Conservation (phyloP, 1,140 invertebrate species). For the Microplitis mediator region DNA sequence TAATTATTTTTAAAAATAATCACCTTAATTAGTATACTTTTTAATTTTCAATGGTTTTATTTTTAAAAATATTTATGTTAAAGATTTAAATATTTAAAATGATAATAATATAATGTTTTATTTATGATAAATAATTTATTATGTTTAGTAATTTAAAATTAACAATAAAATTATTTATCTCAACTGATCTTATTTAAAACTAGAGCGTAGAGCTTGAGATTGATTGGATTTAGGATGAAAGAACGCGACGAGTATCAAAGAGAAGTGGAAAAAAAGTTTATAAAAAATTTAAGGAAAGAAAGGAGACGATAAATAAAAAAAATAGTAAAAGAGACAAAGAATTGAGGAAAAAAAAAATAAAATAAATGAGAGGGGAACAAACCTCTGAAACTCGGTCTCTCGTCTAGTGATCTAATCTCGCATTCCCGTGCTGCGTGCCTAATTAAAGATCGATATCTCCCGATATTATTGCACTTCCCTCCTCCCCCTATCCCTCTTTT, state of each 20-base stretch:
- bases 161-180: background rate
- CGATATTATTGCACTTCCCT: constrained; percentile 59
- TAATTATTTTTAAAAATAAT: too few species aligned
- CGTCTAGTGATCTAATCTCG: constrained; percentile 60
- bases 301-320: constrained; percentile 10
- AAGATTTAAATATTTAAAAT: background rate
- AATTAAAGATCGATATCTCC: constrained; percentile 64
- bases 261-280: constrained; percentile 10
- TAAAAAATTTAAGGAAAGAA: constrained; percentile 9
- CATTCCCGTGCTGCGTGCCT: constrained; percentile 61
- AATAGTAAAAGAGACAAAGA: constrained; percentile 5
- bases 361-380: constrained; percentile 10
- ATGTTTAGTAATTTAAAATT: too few species aligned
- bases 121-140: too few species aligned
- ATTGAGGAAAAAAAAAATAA: constrained; percentile 16
- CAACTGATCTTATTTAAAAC: background rate
- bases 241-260: background rate
- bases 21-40: too few species aligned
- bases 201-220: constrained; percentile 3
- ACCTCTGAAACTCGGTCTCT: constrained; percentile 35
- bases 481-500: background rate
- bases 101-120: background rate
- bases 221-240: constrained; percentile 14
- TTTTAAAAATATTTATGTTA: background rate
- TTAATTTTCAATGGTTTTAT: background rate